Base-by-base conservation (phyloP, 2,888 invertebrate species). In the Thysanoteuthis rhombus region DNA sequence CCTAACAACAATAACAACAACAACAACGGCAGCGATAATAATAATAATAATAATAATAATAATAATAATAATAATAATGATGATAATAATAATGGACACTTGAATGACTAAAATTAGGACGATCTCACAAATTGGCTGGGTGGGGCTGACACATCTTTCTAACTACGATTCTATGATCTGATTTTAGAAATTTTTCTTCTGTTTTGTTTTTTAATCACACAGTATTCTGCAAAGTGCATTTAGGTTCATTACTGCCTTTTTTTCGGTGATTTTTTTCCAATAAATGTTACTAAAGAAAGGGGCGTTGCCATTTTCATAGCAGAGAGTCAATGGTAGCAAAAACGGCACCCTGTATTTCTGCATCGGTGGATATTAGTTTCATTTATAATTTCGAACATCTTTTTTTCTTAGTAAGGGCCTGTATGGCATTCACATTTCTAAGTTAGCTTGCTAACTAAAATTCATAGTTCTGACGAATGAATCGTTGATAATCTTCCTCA, bases 41-140 rank as follows among this genome's bases (percentile, higher is more conserved):
- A 25, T 32, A n/a, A 75, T 32, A 32, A 32, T 75, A 12, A n/a
- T 75, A 75, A n/a, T 36, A 32, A 28, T 58, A 32, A 58, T 58
- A n/a, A 58, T 25, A 28, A 58, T 28, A 22, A 25, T 58, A 58
- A 28, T 58, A 32, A 58, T 58, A 32, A 28, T 58, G 25, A 58
- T 58, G 25, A 58, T 28, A 32, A 58, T 32, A 12, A n/a, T 75
- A 75, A n/a, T 36, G n/a, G 12, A n/a, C 36, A 25, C n/a, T 75
- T n/a, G 75, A n/a, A 75, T 75, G 75, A 75, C 75, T 75, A 75
- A 75, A 75, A 75, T 75, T 75, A 75, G 75, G 75, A 75, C n/a
- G 75, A n/a, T 75, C n/a, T 75, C 75, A n/a, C 75, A n/a, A 75
- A 75, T 75, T 16, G n/a, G 75, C n/a, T 3, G 75, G 75, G 75